A percentile compares a stretch with the other conserved stretches of the same genome.
These are phyloP conservation scores for Tridacna gigas DNA, from an alignment of 2,888 invertebrate genomes.

Conservation along the genomic window DNA sequence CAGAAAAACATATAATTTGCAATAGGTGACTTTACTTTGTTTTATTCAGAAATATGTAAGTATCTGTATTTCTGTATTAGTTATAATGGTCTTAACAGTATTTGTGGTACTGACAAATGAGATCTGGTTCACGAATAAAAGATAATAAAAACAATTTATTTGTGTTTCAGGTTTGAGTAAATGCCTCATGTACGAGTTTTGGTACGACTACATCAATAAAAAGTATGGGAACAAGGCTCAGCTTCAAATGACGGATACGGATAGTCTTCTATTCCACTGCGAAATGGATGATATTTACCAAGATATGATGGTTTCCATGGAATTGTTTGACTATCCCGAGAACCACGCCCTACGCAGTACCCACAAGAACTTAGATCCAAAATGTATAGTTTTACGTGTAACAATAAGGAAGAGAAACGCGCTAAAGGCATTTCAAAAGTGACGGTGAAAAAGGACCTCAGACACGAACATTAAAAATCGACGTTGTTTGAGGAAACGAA, in stretches of 20 bases:
- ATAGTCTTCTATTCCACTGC: conserved; percentile 45
- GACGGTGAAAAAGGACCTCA: conserved; percentile 52
- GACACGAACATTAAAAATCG: conserved; percentile 52
- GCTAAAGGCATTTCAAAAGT: conserved; percentile 59
- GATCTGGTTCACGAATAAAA: no score
- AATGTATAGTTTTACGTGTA: conserved; percentile 50
- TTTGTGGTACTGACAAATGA: no score
- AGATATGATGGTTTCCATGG: conserved; percentile 41
- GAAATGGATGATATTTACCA: conserved; percentile 48
- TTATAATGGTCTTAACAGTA: no score
- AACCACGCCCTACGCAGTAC: conserved; percentile 66
- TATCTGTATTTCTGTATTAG: no score
- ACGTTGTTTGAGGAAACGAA: conserved; percentile 47
- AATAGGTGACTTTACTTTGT: no score
- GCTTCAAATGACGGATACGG: conserved; percentile 65
- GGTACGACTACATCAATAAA: conserved; percentile 72
- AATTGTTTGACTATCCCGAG: conserved; percentile 70
- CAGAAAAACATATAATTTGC: no score
- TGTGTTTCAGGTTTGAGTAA: conserved; percentile 82
- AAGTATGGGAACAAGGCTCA: conserved; percentile 39
- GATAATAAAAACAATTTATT: background rate
- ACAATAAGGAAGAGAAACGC: conserved; percentile 47
- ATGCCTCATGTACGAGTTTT: conserved; percentile 83
- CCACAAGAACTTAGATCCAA: conserved; percentile 72
- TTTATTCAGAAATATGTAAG: no score